These are phyloP conservation scores for Silvanus unidentatus DNA, from an alignment of 2,888 invertebrate species.

Conservation along the genomic window DNA sequence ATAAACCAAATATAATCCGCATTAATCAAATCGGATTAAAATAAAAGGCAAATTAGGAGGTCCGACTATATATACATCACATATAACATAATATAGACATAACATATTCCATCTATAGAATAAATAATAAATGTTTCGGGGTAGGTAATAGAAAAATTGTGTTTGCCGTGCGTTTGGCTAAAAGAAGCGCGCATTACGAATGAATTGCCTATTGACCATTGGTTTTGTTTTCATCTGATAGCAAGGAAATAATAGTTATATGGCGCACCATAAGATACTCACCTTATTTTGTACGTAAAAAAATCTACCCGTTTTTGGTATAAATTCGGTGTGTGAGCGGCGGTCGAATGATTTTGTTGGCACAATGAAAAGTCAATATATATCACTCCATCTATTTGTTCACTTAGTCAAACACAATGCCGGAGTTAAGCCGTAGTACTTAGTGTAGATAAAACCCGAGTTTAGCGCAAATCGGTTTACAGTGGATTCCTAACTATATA, in stretches of 20 bases:
- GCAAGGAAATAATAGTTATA: constrained; percentile 3
- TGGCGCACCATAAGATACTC: constrained; percentile 23
- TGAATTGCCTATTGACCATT: neutral
- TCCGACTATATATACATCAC: neutral
- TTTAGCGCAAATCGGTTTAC: constrained; percentile 50
- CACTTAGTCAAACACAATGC: constrained; percentile 50
- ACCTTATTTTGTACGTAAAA: constrained; percentile 24
- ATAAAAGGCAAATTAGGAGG: constrained; percentile 18
- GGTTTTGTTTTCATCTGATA: no score
- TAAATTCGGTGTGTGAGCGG: no score
- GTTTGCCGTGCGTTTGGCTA: neutral
- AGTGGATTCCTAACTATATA: constrained; percentile 50
- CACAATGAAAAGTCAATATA: constrained; percentile 43
- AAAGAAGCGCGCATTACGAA: neutral
- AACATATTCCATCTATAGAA: neutral
- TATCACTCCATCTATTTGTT: constrained; percentile 50
- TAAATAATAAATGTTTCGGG: neutral
- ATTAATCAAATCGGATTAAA: constrained; percentile 31
- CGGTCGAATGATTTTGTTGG: constrained; percentile 21
- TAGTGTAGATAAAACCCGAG: constrained; percentile 49
- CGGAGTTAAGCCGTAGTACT: constrained; percentile 48
- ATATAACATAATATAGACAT: neutral
- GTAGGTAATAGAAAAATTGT: neutral
- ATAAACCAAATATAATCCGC: constrained; percentile 25
- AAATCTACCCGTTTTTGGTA: constrained; percentile 14